Base-by-base conservation (phyloP, 1,140 invertebrate genomes). In the Drosophila trapezifrons region DNA sequence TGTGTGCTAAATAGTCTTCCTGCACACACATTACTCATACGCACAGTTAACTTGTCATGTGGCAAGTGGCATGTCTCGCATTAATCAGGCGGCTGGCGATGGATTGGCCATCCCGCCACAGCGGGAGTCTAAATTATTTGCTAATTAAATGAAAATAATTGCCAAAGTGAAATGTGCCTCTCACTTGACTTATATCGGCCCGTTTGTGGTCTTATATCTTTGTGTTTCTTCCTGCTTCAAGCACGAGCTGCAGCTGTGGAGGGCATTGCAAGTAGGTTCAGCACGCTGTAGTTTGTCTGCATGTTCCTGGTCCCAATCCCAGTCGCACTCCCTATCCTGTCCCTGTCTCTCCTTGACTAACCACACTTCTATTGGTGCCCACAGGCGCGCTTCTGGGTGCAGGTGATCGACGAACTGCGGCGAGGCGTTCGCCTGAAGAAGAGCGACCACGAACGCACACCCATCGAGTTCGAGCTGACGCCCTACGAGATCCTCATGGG, bases 401-500 rank as follows among this genome's bases (percentile, higher is more conserved):
- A 99, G 94, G 97, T 99, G 15, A 98, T 99, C 85, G 94, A 96
- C 47, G 97, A 99, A 91, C 93, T 94, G 51, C 90, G 97, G 18
- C 93, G 94, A 80, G 95, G 98, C 12, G 97, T 99, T 1, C 96
- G 98, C 92, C 93, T 99, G 86, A 99, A 98, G 93, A 98, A 98
- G 92, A 96, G 98, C 3, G 94, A 95, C 92, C 93, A 95, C 91
- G 94, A 94, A 81, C 93, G 94, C 76, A 94, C 94, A 40, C 94
- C 95, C 45, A 94, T 96, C 60, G 98, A 99, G 92, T 99, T 96
- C 92, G 97, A 98, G 92, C 92, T 99, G 70, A 99, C 98, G n/a
- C 98, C 98, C 8, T 99, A 98, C 92, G 98, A 99, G 93, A 98
- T 98, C 86, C 93, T 99, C 13, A 98, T 99, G 96, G 97, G 99